Evolutionary conservation across 1,140 invertebrate species (phyloP).

Genomic region (Sweltsa coloradensis): DNA sequence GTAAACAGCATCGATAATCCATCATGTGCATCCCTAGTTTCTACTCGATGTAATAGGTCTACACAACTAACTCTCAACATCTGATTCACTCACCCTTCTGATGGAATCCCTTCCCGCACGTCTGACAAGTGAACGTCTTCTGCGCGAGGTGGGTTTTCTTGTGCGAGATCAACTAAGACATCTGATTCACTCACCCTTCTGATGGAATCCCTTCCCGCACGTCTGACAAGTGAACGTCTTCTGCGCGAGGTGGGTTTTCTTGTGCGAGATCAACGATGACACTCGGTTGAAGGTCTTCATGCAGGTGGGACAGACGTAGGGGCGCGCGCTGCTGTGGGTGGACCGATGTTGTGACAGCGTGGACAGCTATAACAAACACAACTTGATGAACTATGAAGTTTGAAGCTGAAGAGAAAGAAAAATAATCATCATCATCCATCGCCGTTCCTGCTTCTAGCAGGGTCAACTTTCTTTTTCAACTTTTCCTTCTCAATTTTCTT

Average conservation of each 20-base stretch:
- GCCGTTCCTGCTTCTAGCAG: too few species aligned
- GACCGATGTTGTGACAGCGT: slow-evolving; percentile 59
- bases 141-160: too few species aligned
- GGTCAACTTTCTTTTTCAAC: not conserved
- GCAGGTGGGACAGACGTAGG: slow-evolving; percentile 30
- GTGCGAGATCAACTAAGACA: too few species aligned
- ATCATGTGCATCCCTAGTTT: too few species aligned
- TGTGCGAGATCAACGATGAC: slow-evolving; percentile 28
- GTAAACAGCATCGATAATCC: too few species aligned
- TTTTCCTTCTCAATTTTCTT: not conserved
- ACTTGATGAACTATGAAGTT: not conserved
- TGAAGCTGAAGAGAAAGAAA: too few species aligned
- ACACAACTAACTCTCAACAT: too few species aligned
- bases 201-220: slow-evolving; percentile 19
- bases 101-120: too few species aligned
- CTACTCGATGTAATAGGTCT: too few species aligned
- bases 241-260: slow-evolving; percentile 26
- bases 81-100: too few species aligned
- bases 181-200: slow-evolving; percentile 8
- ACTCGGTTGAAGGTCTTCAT: slow-evolving; percentile 29
- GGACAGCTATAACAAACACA: slow-evolving; percentile 30
- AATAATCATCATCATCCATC: too few species aligned
- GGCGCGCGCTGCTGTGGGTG: slow-evolving; percentile 50
- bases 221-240: slow-evolving; percentile 26
- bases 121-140: too few species aligned